These are phyloP conservation scores for Bradynema listronoti DNA, from an alignment of 1,140 invertebrate genomes.

Conservation along the genomic window DNA sequence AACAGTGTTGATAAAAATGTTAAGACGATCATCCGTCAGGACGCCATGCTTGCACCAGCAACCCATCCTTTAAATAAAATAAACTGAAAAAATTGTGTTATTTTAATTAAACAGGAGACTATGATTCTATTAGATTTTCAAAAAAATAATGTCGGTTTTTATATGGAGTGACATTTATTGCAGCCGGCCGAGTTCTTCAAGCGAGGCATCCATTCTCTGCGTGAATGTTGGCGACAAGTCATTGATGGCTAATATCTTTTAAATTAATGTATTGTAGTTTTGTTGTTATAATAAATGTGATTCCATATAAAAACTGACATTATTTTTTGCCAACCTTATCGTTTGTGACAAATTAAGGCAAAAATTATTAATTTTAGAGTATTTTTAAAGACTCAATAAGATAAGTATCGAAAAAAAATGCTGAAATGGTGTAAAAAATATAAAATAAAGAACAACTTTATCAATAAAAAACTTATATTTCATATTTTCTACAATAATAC, in stretches of 20 bases:
- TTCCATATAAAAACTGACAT: too few relatives aligned
- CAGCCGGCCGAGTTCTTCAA: too few relatives aligned
- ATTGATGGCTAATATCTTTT: too few relatives aligned
- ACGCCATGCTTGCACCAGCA: constrained; percentile 50
- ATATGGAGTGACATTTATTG: too few relatives aligned
- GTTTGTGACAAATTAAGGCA: neutral
- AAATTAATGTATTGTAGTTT: too few relatives aligned
- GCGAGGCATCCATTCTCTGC: too few relatives aligned
- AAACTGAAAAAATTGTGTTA: too few relatives aligned
- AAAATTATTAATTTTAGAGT: neutral
- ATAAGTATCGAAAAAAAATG: neutral
- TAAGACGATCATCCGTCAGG: constrained; percentile 49
- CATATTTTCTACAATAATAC: constrained; percentile 7
- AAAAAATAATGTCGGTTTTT: neutral
- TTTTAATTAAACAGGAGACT: constrained; percentile 8
- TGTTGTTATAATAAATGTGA: too few relatives aligned
- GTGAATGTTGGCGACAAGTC: too few relatives aligned
- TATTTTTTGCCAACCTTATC: too few relatives aligned
- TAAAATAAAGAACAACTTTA: neutral
- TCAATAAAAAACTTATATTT: too few relatives aligned
- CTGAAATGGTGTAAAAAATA: neutral
- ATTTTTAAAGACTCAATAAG: neutral
- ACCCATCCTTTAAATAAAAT: constrained; percentile 33
- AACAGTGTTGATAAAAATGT: constrained; percentile 49
- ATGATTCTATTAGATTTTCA: constrained; percentile 7